Evolutionary conservation across 1,140 invertebrate species (phyloP).

Genomic region (Saccostrea cuccullata): DNA sequence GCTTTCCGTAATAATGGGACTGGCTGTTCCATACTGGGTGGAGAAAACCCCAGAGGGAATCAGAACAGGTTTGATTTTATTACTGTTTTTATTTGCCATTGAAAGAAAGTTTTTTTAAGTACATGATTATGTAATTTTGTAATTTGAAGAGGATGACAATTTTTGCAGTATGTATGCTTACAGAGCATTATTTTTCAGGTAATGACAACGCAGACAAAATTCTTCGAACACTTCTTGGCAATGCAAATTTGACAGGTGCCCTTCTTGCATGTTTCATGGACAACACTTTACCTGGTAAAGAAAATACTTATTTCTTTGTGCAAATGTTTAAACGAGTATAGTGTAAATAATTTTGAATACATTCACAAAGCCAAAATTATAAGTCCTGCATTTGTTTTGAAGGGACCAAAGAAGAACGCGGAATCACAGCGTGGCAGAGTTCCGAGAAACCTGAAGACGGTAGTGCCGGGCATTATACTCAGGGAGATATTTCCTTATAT

Average conservation of each 20-base stretch:
- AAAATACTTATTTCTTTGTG: too few species aligned
- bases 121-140: not conserved
- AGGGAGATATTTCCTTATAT: constrained; percentile 12
- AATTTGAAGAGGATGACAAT: not conserved
- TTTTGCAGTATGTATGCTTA: not conserved
- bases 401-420: constrained; percentile 57
- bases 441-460: not conserved
- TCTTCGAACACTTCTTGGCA: constrained; percentile 64
- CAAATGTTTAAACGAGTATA: too few species aligned
- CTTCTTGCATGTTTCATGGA: constrained; percentile 77
- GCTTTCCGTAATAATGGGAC: constrained; percentile 90
- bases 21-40: constrained; percentile 87
- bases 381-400: not conserved
- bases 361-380: not conserved
- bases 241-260: constrained; percentile 77
- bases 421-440: constrained; percentile 53
- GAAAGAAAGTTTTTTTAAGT: not conserved
- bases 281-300: constrained; percentile 77
- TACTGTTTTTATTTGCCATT: not conserved
- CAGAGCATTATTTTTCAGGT: constrained; percentile 47
- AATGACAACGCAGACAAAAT: constrained; percentile 58
- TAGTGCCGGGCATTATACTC: too few species aligned
- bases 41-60: constrained; percentile 82
- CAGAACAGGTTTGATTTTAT: constrained; percentile 82
- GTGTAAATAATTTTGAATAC: too few species aligned